Conservation (phyloP, 2,113 vertebrate genomes). For the Dunckerocampus dactyliophorus region DNA sequence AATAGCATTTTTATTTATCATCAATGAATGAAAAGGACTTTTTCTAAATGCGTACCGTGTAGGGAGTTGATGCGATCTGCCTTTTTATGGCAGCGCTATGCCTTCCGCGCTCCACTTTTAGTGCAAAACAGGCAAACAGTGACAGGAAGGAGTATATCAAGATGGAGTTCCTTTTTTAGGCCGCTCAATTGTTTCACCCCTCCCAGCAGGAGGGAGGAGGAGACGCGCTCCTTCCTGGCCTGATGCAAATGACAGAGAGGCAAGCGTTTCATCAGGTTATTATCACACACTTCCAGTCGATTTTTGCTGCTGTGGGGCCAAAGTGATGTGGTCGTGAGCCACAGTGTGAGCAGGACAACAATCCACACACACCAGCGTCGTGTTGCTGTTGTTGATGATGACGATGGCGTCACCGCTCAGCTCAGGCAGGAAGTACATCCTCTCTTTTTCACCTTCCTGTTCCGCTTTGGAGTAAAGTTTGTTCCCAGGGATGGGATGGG, state of each 20-base stretch:
- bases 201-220: constrained; percentile 52
- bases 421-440: constrained; percentile 4
- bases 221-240: no score
- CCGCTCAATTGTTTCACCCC: constrained; percentile 80
- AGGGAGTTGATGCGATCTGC: no score
- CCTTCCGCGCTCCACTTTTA: constrained; percentile 45
- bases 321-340: no score
- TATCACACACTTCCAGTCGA: no score
- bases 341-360: no score
- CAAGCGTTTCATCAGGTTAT: constrained; percentile 37
- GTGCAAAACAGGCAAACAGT: constrained; percentile 78
- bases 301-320: no score
- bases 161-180: constrained; percentile 81
- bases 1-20: no score
- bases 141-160: constrained; percentile 84
- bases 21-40: no score
- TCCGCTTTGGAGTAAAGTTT: not conserved
- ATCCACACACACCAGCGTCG: no score
- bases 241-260: no score
- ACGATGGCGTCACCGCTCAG: not conserved
- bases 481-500: not conserved
- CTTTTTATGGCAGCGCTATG: no score
- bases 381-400: not conserved
- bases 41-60: no score
- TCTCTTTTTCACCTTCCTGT: not conserved